phyloP scores from a whole-genome alignment of 2,797 vertebrate genomes.

The Valencia hispanica region DNA sequence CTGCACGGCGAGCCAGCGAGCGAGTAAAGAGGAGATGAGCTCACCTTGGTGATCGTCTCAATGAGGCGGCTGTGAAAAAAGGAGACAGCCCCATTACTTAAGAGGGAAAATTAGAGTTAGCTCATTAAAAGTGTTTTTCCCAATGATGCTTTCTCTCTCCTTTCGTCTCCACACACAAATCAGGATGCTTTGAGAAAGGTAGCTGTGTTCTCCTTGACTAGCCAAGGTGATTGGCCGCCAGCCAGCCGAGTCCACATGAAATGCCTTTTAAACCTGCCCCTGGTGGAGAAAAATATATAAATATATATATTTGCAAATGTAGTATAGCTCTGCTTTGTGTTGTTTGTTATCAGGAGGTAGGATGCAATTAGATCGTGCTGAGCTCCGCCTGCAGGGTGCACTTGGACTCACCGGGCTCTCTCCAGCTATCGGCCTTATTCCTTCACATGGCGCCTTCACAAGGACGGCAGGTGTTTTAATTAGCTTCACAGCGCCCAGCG shows the following conservation, averaged over 20 bases:
- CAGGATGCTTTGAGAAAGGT: constrained; percentile 13
- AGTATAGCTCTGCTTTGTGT: constrained; percentile 4
- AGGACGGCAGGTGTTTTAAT: constrained; percentile 17
- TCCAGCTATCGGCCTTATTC: constrained; percentile 6
- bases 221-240: constrained; percentile 58
- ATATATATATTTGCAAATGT: not conserved
- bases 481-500: constrained; percentile 14
- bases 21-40: constrained; percentile 35
- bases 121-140: constrained; percentile 29
- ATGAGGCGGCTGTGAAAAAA: constrained; percentile 16
- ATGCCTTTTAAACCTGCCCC: constrained; percentile 40
- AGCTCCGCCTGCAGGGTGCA: constrained; percentile 36
- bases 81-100: constrained; percentile 34
- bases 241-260: constrained; percentile 35
- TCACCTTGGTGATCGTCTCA: constrained; percentile 49
- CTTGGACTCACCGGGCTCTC: constrained; percentile 14
- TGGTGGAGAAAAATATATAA: not conserved
- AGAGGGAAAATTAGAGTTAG: constrained; percentile 25
- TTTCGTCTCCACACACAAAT: constrained; percentile 14
- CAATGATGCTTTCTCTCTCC: not conserved
- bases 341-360: constrained; percentile 21
- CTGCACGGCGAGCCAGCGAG: constrained; percentile 30
- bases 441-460: not conserved
- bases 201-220: constrained; percentile 38
- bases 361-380: constrained; percentile 48